Evolutionary conservation across 2,888 invertebrate genomes (phyloP).

Genomic region (Hecatera dysodea): DNA sequence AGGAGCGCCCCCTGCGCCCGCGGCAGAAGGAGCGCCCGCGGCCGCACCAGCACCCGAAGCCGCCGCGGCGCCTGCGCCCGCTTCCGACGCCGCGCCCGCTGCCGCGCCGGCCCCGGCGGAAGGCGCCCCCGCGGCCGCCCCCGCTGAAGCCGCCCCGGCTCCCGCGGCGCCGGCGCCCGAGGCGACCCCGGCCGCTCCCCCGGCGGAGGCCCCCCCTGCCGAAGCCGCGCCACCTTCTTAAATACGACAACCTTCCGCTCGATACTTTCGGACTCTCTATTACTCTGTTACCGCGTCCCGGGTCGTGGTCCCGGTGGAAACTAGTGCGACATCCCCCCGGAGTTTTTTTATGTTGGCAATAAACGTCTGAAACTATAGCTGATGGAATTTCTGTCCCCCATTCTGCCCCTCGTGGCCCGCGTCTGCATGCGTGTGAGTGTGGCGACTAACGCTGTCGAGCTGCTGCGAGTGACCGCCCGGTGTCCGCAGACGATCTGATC

Average conservation of each 20-base stretch:
- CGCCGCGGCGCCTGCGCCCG: constrained; percentile 51
- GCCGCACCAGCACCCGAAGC: constrained; percentile 60
- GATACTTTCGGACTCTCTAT: constrained; percentile 57
- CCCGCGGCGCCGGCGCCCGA: constrained; percentile 51
- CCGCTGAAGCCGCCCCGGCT: constrained; percentile 59
- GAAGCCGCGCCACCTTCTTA: constrained; percentile 66
- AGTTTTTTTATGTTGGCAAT: constrained; percentile 80
- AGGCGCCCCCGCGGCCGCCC: constrained; percentile 59
- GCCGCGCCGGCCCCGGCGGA: constrained; percentile 52
- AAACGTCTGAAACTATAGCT: constrained; percentile 84
- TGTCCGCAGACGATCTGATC: constrained; percentile 95
- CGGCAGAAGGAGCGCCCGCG: constrained; percentile 61
- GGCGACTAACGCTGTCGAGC: constrained; percentile 61
- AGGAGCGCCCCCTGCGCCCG: constrained; percentile 62
- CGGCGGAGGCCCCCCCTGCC: constrained; percentile 54
- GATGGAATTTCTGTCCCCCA: constrained; percentile 82
- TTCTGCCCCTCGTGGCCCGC: constrained; percentile 33
- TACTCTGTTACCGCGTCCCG: constrained; percentile 51
- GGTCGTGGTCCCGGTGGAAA: constrained; percentile 57
- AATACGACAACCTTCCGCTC: constrained; percentile 58
- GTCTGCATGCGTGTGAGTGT: constrained; percentile 76
- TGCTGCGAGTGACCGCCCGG: constrained; percentile 74
- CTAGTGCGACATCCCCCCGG: constrained; percentile 54
- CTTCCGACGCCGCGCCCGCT: constrained; percentile 17
- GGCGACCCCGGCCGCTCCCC: constrained; percentile 45